Evolutionary conservation across 2,797 vertebrate species (phyloP).

Genomic region (Enteromius fasciolatus): DNA sequence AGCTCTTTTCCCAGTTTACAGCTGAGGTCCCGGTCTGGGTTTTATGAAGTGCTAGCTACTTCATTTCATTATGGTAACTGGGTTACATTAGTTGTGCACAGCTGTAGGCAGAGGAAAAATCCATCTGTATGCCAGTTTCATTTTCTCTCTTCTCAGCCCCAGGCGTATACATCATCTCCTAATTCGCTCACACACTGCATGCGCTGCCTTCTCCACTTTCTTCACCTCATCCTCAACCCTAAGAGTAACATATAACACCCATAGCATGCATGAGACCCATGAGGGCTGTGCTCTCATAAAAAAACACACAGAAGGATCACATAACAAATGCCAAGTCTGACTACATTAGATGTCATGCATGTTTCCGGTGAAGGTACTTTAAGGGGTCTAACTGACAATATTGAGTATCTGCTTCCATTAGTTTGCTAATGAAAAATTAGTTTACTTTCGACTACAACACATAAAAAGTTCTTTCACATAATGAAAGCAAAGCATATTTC

Average conservation of each 20-base stretch:
- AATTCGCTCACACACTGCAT: slow-evolving; percentile 20
- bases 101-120: slow-evolving; percentile 48
- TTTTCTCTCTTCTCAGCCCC: slow-evolving; percentile 50
- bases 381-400: slow-evolving; percentile 8
- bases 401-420: not conserved
- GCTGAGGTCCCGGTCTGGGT: slow-evolving; percentile 34
- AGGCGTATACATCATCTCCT: slow-evolving; percentile 35
- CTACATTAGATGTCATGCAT: slow-evolving; percentile 4
- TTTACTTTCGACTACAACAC: not conserved
- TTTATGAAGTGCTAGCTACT: slow-evolving; percentile 46
- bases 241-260: slow-evolving; percentile 13
- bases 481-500: not conserved
- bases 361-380: not conserved
- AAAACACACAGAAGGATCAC: not conserved
- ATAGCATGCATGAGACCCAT: not conserved
- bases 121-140: slow-evolving; percentile 51
- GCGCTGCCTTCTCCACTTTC: not conserved
- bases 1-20: slow-evolving; percentile 15
- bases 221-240: not conserved
- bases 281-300: not conserved
- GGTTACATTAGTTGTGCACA: slow-evolving; percentile 49
- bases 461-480: not conserved
- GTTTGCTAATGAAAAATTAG: not conserved
- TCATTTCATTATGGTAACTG: slow-evolving; percentile 56
- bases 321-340: slow-evolving; percentile 20